These are phyloP conservation scores for Pelobates cultripes DNA, from an alignment of 2,797 vertebrate species.

Conservation along the genomic window DNA sequence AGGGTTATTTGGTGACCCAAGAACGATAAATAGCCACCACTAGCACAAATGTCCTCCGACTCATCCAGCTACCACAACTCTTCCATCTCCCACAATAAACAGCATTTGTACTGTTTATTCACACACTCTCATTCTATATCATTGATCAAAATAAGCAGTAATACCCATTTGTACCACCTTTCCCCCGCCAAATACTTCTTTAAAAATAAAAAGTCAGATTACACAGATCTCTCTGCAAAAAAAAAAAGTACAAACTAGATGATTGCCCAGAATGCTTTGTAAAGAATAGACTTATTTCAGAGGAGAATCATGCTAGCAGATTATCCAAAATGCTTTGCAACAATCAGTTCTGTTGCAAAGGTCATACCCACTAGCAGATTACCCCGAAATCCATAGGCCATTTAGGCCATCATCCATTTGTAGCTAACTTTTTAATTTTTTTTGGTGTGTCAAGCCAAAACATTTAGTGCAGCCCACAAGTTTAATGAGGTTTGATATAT, in stretches of 20 bases:
- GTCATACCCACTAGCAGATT: too few species aligned
- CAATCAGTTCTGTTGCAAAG: too few species aligned
- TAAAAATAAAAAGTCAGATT: not conserved
- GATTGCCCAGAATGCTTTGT: too few species aligned
- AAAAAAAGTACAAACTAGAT: not conserved
- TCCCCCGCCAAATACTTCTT: not conserved
- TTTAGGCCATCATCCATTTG: too few species aligned
- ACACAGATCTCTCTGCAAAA: not conserved
- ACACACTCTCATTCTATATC: not conserved
- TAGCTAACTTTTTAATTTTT: too few species aligned
- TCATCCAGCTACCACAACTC: not conserved
- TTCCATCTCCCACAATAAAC: not conserved
- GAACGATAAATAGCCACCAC: constrained; percentile 12
- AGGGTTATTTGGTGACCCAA: not conserved
- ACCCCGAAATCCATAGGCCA: too few species aligned
- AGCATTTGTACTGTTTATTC: not conserved
- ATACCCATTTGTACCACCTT: too few species aligned
- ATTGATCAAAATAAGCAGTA: not conserved
- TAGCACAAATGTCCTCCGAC: constrained; percentile 1
- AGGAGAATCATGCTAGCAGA: not conserved
- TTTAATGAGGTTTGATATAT: too few species aligned
- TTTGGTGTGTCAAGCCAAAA: too few species aligned
- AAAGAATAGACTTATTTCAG: too few species aligned
- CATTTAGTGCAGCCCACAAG: too few species aligned
- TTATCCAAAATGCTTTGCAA: not conserved